A percentile compares a stretch with the other conserved stretches of the same genome.
Conservation (phyloP, 2,797 vertebrate genomes). For the Molossus alvarezi region DNA sequence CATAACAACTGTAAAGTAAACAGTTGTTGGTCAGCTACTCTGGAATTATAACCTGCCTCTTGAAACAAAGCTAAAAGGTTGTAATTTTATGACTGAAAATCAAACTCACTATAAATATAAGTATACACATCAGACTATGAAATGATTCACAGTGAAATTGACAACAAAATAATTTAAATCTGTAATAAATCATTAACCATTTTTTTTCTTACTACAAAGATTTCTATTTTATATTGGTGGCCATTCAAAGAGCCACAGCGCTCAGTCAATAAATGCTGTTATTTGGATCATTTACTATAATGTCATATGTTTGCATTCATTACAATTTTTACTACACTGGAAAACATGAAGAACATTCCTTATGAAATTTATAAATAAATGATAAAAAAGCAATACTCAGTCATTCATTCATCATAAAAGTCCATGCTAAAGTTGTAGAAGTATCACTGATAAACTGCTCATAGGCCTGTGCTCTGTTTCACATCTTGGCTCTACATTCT, state of each 20-base stretch:
- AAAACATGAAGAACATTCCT: background rate
- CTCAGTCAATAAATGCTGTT: background rate
- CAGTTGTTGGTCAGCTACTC: background rate
- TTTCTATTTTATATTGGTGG: background rate
- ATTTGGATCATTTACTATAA: background rate
- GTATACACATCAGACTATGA: background rate
- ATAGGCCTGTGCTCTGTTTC: background rate
- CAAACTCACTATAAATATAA: background rate
- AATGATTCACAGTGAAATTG: slow-evolving; percentile 46
- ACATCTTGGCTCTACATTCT: background rate
- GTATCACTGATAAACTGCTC: background rate
- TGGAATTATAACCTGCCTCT: slow-evolving; percentile 36
- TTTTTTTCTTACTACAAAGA: slow-evolving; percentile 35
- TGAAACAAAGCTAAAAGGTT: background rate
- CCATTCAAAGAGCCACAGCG: background rate
- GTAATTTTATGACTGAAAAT: background rate
- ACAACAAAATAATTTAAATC: slow-evolving; percentile 28
- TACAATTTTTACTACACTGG: background rate
- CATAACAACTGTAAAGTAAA: background rate
- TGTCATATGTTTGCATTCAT: background rate
- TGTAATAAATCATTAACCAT: background rate
- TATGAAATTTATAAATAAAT: background rate
- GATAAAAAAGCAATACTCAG: background rate
- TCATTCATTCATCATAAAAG: background rate
- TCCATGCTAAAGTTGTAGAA: background rate